Percentiles rank a stretch among this genome's conserved stretches.
Evolutionary conservation across 2,113 vertebrate species (phyloP).

Genomic region (Albula goreensis): DNA sequence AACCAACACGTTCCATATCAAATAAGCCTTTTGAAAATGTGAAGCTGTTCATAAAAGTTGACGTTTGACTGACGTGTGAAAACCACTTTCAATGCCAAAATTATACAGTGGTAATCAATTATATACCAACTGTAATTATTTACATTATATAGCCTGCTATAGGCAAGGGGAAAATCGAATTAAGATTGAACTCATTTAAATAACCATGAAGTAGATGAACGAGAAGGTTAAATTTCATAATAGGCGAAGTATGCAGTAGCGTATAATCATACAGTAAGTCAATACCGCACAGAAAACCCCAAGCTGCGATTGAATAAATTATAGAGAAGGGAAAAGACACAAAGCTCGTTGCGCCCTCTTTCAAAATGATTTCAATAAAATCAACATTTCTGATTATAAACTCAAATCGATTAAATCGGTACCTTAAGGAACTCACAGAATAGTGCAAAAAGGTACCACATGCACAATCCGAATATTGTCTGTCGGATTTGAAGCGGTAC

Average conservation of each 20-base stretch:
- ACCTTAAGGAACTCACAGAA: neutral
- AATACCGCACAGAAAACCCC: neutral
- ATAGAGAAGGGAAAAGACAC: neutral
- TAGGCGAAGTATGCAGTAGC: neutral
- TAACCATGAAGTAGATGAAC: neutral
- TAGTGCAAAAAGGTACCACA: neutral
- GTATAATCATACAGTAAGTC: neutral
- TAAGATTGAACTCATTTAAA: neutral
- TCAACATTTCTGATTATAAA: neutral
- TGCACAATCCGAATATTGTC: neutral
- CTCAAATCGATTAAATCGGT: neutral
- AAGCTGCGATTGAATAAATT: neutral
- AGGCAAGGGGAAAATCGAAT: neutral
- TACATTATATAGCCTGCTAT: neutral
- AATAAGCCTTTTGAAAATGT: neutral
- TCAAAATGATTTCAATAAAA: neutral
- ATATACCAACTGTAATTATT: neutral
- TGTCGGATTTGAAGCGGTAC: neutral
- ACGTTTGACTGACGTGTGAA: neutral
- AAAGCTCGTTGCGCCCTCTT: conserved; percentile 8
- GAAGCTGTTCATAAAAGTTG: neutral
- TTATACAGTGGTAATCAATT: neutral
- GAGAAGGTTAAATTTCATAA: neutral
- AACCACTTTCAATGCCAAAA: neutral
- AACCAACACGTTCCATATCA: neutral